A percentile compares a stretch with the other conserved stretches of the same genome.
Conservation (phyloP, 2,888 invertebrate species). For the Balanococcus diminutus region DNA sequence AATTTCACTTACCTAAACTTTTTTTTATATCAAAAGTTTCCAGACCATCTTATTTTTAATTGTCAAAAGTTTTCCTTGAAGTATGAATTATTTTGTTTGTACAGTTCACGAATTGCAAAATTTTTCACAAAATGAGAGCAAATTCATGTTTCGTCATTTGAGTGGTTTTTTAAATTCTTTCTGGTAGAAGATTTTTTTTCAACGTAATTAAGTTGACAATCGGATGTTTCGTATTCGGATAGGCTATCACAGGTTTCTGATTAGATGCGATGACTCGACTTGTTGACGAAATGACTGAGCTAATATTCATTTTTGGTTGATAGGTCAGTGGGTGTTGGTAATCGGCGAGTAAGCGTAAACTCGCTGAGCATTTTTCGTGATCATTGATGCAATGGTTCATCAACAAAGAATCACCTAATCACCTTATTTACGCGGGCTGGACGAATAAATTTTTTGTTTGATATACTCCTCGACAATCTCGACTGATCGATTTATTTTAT, state of each 20-base stretch:
- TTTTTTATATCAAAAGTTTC: too few species aligned
- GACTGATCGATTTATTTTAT: neutral
- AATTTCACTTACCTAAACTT: too few species aligned
- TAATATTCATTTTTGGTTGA: constrained; percentile 13
- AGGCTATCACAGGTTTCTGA: neutral
- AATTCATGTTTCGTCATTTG: neutral
- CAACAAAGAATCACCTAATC: neutral
- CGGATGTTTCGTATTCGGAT: neutral
- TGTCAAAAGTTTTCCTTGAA: too few species aligned
- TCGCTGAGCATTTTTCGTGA: neutral
- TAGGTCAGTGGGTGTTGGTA: constrained; percentile 43
- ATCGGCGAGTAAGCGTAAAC: neutral
- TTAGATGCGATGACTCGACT: constrained; percentile 19
- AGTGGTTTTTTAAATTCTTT: neutral
- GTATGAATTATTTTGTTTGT: too few species aligned
- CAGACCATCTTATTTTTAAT: too few species aligned
- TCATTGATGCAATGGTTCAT: constrained; percentile 13
- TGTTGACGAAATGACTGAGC: neutral
- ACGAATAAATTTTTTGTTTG: neutral
- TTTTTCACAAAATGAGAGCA: neutral
- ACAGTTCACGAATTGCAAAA: too few species aligned
- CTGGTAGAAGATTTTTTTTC: neutral
- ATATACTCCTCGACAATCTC: too few species aligned
- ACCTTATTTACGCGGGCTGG: neutral
- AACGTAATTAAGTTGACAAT: neutral